phyloP scores from a whole-genome alignment of 2,888 invertebrate genomes.

The Phyto melanocephala region DNA sequence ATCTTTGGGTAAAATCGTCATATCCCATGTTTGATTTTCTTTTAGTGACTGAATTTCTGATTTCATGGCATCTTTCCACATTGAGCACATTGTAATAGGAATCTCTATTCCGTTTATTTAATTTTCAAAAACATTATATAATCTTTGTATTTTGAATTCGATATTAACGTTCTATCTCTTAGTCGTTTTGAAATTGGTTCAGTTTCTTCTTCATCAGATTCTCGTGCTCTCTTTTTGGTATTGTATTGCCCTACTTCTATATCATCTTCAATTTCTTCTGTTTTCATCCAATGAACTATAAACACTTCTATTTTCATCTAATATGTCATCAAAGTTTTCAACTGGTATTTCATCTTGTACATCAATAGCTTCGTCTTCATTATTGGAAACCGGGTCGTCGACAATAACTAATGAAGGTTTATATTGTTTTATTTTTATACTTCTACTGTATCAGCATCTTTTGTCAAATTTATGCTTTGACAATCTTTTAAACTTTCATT shows the following conservation, averaged over 20 bases:
- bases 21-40: background rate
- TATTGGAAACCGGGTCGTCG: background rate
- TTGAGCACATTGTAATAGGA: background rate
- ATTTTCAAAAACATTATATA: background rate
- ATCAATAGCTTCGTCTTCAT: background rate
- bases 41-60: background rate
- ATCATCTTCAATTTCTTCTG: background rate
- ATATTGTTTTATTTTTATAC: background rate
- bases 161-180: background rate
- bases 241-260: background rate
- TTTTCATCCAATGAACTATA: background rate
- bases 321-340: background rate
- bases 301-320: background rate
- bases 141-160: conserved; percentile 7
- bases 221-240: background rate
- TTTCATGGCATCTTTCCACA: conserved; percentile 63
- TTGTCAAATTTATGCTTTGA: background rate
- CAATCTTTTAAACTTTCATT: background rate
- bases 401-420: background rate
- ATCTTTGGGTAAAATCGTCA: background rate
- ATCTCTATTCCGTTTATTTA: background rate
- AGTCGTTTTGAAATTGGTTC: background rate
- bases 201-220: background rate
- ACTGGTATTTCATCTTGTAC: background rate
- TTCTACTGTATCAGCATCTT: background rate